These are phyloP conservation scores for Gymnoscelis rufifasciata DNA, from an alignment of 2,888 invertebrate species.

Conservation along the genomic window DNA sequence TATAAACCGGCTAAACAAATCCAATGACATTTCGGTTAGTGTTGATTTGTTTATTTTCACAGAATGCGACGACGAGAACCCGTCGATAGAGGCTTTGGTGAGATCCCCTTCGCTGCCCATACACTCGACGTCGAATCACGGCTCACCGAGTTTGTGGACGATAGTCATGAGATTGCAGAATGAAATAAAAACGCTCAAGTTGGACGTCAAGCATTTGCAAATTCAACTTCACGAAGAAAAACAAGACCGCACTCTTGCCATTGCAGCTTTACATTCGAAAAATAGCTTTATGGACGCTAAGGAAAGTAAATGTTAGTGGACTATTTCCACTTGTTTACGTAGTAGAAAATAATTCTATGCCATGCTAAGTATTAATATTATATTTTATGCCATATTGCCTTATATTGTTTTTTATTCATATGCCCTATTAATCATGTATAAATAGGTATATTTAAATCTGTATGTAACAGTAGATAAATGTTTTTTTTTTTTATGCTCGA, in stretches of 20 bases:
- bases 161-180: slow-evolving; percentile 87
- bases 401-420: slow-evolving; percentile 13
- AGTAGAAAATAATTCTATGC: background rate
- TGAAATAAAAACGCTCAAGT: slow-evolving; percentile 83
- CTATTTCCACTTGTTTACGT: background rate
- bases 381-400: slow-evolving; percentile 16
- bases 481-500: too few relatives aligned
- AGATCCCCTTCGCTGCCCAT: slow-evolving; percentile 71
- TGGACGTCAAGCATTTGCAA: slow-evolving; percentile 79
- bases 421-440: background rate
- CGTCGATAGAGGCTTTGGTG: slow-evolving; percentile 64
- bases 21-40: slow-evolving; percentile 28
- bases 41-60: slow-evolving; percentile 55
- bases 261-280: slow-evolving; percentile 63
- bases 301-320: slow-evolving; percentile 70
- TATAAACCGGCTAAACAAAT: slow-evolving; percentile 3
- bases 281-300: slow-evolving; percentile 65
- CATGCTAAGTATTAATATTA: slow-evolving; percentile 27
- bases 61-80: slow-evolving; percentile 73
- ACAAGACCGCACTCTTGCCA: slow-evolving; percentile 70
- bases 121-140: slow-evolving; percentile 54
- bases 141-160: slow-evolving; percentile 84
- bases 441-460: too few relatives aligned
- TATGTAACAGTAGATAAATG: too few relatives aligned
- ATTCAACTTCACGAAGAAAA: slow-evolving; percentile 84